Percentiles rank a stretch among this genome's conserved stretches.
These are phyloP conservation scores for Aphelinus certus DNA, from an alignment of 1,140 invertebrate genomes.

Conservation along the genomic window DNA sequence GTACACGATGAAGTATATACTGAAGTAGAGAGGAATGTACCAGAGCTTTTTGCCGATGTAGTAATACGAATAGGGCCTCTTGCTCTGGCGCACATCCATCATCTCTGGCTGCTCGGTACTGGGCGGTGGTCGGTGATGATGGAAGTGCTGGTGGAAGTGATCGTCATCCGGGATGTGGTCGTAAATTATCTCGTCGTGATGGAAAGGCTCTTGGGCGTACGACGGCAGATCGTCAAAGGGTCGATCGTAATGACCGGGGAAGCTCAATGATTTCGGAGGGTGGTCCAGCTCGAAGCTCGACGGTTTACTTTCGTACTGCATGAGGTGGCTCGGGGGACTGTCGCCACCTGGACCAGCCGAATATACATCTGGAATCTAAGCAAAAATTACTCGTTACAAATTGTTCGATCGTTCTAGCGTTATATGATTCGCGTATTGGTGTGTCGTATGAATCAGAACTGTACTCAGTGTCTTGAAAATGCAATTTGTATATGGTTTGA, in stretches of 20 bases:
- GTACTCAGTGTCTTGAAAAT: no score
- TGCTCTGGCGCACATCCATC: slow-evolving; percentile 74
- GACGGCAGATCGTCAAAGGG: slow-evolving; percentile 31
- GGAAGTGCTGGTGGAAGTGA: slow-evolving; percentile 61
- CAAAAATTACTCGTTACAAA: slow-evolving; percentile 36
- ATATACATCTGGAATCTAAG: slow-evolving; percentile 38
- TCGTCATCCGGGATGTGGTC: slow-evolving; percentile 60
- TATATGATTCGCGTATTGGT: no score
- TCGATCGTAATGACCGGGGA: slow-evolving; percentile 43
- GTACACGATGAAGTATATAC: slow-evolving; percentile 84
- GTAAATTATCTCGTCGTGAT: slow-evolving; percentile 60
- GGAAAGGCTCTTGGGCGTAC: slow-evolving; percentile 62
- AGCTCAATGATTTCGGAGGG: slow-evolving; percentile 49
- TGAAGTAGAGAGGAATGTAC: slow-evolving; percentile 85
- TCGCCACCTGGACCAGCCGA: slow-evolving; percentile 13
- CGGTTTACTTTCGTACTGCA: slow-evolving; percentile 39
- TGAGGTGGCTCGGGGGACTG: slow-evolving; percentile 31
- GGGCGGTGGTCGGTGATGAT: slow-evolving; percentile 51
- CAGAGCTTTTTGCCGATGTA: slow-evolving; percentile 83
- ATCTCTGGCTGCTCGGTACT: slow-evolving; percentile 67
- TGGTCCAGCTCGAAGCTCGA: slow-evolving; percentile 41
- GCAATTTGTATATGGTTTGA: no score
- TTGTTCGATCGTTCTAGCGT: slow-evolving; percentile 24
- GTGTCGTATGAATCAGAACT: no score
- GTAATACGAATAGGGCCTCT: slow-evolving; percentile 80